Evolutionary conservation across 2,797 vertebrate species (phyloP), one percentile per base, ranked within the genome.

Genomic region (Takifugu ocellatus): DNA sequence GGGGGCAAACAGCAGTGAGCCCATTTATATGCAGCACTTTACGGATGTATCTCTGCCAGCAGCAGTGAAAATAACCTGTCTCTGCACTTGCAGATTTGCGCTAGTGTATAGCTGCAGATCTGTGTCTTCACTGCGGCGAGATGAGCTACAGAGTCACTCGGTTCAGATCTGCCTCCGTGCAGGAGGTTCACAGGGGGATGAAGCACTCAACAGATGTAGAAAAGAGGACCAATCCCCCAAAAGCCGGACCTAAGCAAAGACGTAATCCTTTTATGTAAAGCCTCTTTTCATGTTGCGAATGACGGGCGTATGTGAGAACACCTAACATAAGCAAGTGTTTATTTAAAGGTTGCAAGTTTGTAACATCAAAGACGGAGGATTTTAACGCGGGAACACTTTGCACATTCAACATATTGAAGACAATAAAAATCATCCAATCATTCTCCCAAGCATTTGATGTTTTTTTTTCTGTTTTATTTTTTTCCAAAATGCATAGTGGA

Each of bases 231-330:
- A 43, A 66, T 59, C 67, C 55, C 55, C 53, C 49, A 45, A 71
- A 78, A 70, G 57, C 61, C 12, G 42, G 25, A 63, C 57, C 50
- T 26, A 15, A 63, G 70, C 57, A 62, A 53, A 63, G 46, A 31
- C 59, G 70, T 68, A 62, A 75, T 53, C 63, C 69, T 66, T 81
- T 82, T 55, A 76, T 74, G 65, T 54, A 53, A 59, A 54, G 46
- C 59, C 26, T 59, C 66, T 44, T 70, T 66, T 81, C 59, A 79
- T 75, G 66, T 66, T 21, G 49, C 57, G 50, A 68, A 61, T 61
- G 65, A 67, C 48, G 49, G 58, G 66, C 46, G 51, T n/a, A 39
- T 46, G 68, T 54, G 58, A 51, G 58, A 70, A 75, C 66, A 63
- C 52, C 56, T 47, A 50, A 62, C 67, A 62, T 66, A 76, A 77